phyloP scores from a whole-genome alignment of 2,888 invertebrate genomes.

The Lamellibrachia satsuma region DNA sequence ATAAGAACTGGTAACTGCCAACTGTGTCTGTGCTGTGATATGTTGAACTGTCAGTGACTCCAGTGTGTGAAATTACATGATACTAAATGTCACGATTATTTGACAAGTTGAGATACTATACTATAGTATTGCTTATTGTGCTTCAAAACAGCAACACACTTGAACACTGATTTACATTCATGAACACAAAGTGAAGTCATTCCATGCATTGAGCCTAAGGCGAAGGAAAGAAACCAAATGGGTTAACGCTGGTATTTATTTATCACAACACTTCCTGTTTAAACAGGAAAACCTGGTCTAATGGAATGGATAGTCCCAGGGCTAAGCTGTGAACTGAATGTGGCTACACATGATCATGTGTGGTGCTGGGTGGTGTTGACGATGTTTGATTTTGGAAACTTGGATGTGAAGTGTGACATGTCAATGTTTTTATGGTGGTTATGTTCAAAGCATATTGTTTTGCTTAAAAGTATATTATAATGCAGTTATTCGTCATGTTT shows the following conservation, averaged over 20 bases:
- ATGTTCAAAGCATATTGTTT: background rate
- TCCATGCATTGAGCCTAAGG: background rate
- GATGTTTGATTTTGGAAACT: background rate
- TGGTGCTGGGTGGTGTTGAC: constrained; percentile 1
- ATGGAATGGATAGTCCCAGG: background rate
- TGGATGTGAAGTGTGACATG: too few species aligned
- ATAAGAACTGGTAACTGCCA: background rate
- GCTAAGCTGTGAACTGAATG: background rate
- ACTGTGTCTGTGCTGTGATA: background rate
- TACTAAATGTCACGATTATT: background rate
- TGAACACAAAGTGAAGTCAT: background rate
- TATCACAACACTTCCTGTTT: background rate
- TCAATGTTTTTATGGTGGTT: too few species aligned
- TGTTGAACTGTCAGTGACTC: background rate
- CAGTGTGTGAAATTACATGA: background rate
- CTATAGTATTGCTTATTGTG: too few species aligned
- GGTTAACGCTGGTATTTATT: background rate
- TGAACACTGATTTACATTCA: background rate
- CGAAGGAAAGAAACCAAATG: background rate
- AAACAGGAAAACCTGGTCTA: background rate
- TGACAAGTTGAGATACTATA: too few species aligned
- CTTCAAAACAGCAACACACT: background rate
- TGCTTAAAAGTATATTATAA: background rate
- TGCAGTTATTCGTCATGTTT: background rate
- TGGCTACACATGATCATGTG: background rate